Conservation (phyloP, 1,140 invertebrate species). For the Mamestra configurata region DNA sequence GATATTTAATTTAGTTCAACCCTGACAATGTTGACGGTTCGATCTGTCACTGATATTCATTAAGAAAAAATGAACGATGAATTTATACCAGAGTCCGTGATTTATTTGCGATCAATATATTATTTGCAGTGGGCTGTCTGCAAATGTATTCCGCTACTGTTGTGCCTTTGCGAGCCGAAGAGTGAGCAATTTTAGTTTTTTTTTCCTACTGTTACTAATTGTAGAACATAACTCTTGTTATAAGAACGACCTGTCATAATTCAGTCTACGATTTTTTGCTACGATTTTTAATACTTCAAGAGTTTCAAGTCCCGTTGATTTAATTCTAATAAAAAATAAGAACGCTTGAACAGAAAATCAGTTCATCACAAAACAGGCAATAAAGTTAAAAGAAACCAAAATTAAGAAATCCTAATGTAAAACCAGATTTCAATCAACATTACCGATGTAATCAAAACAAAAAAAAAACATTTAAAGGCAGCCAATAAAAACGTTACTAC, state of each 20-base stretch:
- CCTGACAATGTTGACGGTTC: constrained; percentile 41
- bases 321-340: constrained; percentile 16
- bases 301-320: not conserved
- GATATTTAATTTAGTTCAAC: constrained; percentile 54
- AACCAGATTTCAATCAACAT: constrained; percentile 46
- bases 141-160: constrained; percentile 26
- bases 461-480: constrained; percentile 53
- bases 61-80: constrained; percentile 26
- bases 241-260: constrained; percentile 28
- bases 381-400: constrained; percentile 36
- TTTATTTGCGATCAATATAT: constrained; percentile 33
- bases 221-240: constrained; percentile 21
- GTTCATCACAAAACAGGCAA: constrained; percentile 12
- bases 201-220: constrained; percentile 25
- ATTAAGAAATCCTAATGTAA: constrained; percentile 47
- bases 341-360: constrained; percentile 2
- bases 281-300: constrained; percentile 10
- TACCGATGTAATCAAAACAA: constrained; percentile 52
- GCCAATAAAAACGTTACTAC: constrained; percentile 67
- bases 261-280: constrained; percentile 22
- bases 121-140: not conserved
- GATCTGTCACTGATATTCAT: constrained; percentile 23
- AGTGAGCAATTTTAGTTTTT: constrained; percentile 35
- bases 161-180: constrained; percentile 18
- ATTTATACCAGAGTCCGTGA: not conserved